These are phyloP conservation scores for Pyrocoelia pectoralis DNA, from an alignment of 2,888 invertebrate genomes.

Conservation along the genomic window DNA sequence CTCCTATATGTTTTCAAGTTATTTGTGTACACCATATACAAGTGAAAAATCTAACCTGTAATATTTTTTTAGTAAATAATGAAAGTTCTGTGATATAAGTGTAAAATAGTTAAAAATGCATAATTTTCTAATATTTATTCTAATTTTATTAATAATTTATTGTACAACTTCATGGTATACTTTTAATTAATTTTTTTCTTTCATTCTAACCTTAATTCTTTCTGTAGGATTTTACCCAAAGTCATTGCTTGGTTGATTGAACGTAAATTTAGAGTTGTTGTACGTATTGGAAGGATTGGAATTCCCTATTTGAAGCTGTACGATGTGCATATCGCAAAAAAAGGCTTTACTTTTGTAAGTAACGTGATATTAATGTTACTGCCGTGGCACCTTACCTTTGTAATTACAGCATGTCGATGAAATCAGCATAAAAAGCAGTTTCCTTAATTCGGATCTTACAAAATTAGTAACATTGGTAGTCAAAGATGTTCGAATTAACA, in stretches of 20 bases:
- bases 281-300: conserved; percentile 83
- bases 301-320: conserved; percentile 80
- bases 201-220: conserved; percentile 17
- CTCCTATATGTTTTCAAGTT: no score
- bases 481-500: conserved; percentile 80
- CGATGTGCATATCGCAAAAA: conserved; percentile 82
- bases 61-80: no score
- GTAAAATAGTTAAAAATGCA: no score
- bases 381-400: no score
- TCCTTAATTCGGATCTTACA: conserved; percentile 87
- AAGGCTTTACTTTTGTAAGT: conserved; percentile 63
- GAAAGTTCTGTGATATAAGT: no score
- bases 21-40: no score
- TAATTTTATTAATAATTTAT: conserved; percentile 61
- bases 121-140: conserved; percentile 54
- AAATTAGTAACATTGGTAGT: conserved; percentile 85
- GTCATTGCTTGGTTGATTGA: conserved; percentile 82
- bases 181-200: neutral
- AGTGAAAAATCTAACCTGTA: no score
- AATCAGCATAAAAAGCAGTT: conserved; percentile 84
- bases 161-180: conserved; percentile 62
- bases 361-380: no score
- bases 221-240: conserved; percentile 77
- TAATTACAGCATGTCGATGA: conserved; percentile 80
- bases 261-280: conserved; percentile 79